Evolutionary conservation across 2,113 vertebrate genomes (phyloP).

Genomic region (Turdus rufiventris): DNA sequence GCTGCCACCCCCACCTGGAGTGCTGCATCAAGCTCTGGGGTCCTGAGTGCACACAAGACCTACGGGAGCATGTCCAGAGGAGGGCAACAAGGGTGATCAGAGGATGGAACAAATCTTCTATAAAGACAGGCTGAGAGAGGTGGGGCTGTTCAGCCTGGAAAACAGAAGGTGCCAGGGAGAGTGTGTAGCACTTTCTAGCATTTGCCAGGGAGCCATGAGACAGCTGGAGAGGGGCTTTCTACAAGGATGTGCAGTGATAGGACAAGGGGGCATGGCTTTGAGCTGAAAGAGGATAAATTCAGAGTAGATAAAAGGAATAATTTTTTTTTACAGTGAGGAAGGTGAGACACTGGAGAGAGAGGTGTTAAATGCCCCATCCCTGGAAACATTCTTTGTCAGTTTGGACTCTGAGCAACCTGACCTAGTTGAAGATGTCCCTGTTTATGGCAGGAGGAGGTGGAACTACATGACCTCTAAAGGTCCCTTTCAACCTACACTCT

Average conservation of each 20-base stretch:
- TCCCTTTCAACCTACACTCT: not conserved
- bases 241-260: not conserved
- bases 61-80: fast-evolving
- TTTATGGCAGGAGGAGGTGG: not conserved
- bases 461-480: not conserved
- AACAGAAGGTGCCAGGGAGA: fast-evolving
- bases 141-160: not conserved
- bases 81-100: not conserved
- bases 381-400: not conserved
- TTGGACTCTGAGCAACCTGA: not conserved
- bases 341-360: not conserved
- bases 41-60: not conserved
- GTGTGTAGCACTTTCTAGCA: fast-evolving
- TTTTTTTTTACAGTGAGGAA: not conserved
- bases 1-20: not conserved
- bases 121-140: not conserved
- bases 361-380: too few species aligned
- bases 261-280: not conserved
- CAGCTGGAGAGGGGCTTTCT: not conserved
- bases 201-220: not conserved
- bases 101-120: not conserved
- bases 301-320: not conserved
- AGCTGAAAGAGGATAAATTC: not conserved
- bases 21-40: not conserved
- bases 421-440: not conserved